Conservation (phyloP, 2,888 invertebrate genomes). For the Drepanosiphum platanoidis region DNA sequence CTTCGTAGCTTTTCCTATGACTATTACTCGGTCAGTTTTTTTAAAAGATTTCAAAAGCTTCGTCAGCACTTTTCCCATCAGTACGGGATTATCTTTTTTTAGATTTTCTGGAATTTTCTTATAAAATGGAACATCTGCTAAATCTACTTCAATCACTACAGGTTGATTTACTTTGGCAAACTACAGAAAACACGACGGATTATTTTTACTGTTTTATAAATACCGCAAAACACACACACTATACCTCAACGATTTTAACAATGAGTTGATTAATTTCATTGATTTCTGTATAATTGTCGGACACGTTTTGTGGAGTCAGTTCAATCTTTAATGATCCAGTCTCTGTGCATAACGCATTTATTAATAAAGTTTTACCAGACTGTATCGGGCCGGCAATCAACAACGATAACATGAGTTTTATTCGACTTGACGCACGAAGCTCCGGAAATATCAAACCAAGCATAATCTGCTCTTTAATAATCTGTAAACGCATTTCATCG, state of each 20-base stretch:
- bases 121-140: slow-evolving; percentile 44
- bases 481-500: background rate
- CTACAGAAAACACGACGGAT: background rate
- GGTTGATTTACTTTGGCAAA: slow-evolving; percentile 19
- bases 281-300: background rate
- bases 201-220: background rate
- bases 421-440: background rate
- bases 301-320: background rate
- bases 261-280: background rate
- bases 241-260: background rate
- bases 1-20: slow-evolving; percentile 32
- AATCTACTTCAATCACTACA: slow-evolving; percentile 40
- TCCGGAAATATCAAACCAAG: slow-evolving; percentile 7
- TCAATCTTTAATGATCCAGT: slow-evolving; percentile 7
- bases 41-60: slow-evolving; percentile 5
- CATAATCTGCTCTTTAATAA: background rate
- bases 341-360: background rate
- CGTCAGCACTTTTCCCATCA: background rate
- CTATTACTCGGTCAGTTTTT: slow-evolving; percentile 26
- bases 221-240: background rate
- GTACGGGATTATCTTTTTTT: background rate
- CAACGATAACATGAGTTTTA: background rate
- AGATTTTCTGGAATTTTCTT: slow-evolving; percentile 31
- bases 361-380: slow-evolving; percentile 10
- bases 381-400: slow-evolving; percentile 2